These are phyloP conservation scores for Chionis minor DNA, from an alignment of 2,113 vertebrate genomes.

Conservation along the genomic window DNA sequence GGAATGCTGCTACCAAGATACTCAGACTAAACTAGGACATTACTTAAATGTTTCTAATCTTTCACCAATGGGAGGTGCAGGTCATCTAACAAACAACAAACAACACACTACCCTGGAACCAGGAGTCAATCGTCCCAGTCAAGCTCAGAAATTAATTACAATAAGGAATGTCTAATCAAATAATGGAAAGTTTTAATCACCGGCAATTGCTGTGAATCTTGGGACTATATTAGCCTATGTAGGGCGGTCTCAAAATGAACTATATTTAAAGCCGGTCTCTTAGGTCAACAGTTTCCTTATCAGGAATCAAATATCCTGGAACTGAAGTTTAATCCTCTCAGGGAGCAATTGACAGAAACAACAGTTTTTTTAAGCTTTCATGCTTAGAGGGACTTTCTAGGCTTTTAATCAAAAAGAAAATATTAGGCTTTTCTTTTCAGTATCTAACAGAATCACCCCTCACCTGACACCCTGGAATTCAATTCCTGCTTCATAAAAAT, in stretches of 20 bases:
- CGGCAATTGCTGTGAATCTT: conserved; percentile 61
- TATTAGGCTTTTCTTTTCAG: conserved; percentile 24
- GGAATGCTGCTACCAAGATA: conserved; percentile 58
- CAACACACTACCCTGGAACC: conserved; percentile 23
- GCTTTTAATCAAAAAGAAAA: conserved; percentile 60
- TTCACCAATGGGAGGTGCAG: conserved; percentile 65
- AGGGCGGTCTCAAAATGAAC: conserved; percentile 55
- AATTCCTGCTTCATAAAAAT: not conserved
- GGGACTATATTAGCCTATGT: conserved; percentile 25
- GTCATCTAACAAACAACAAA: conserved; percentile 69
- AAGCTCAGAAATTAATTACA: conserved; percentile 52
- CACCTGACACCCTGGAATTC: conserved; percentile 20
- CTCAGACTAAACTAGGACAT: conserved; percentile 65
- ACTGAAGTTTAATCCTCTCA: conserved; percentile 75
- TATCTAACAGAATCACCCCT: not conserved
- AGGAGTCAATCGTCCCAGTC: conserved; percentile 18
- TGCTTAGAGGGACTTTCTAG: conserved; percentile 61
- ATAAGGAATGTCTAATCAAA: conserved; percentile 62
- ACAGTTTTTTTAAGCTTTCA: conserved; percentile 63
- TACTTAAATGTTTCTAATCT: conserved; percentile 73
- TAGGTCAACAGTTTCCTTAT: conserved; percentile 75
- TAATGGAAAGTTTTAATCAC: conserved; percentile 66
- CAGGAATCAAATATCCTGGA: conserved; percentile 71
- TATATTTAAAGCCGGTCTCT: conserved; percentile 70
- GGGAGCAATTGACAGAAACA: conserved; percentile 70